Conservation (phyloP, 2,888 invertebrate genomes). For the Cryptocephalus moraei region DNA sequence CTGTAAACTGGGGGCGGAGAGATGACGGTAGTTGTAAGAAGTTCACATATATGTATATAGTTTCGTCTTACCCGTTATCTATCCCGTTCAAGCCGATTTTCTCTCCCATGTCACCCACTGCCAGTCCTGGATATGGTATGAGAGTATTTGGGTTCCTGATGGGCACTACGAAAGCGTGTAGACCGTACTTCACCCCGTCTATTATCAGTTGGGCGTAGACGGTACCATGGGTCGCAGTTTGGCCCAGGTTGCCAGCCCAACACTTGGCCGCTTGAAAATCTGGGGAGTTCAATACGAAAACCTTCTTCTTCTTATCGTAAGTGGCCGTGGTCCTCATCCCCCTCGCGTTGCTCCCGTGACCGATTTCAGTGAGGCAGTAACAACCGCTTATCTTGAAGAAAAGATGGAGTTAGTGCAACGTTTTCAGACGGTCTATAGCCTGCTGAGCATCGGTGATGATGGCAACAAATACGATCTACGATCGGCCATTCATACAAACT, state of each 20-base stretch:
- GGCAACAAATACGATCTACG: no score
- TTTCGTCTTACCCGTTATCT: slow-evolving; percentile 71
- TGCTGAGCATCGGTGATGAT: no score
- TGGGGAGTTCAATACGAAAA: slow-evolving; percentile 65
- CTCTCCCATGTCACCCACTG: slow-evolving; percentile 86
- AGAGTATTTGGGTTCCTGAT: slow-evolving; percentile 66
- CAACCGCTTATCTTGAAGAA: slow-evolving; percentile 51
- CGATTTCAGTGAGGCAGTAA: slow-evolving; percentile 81
- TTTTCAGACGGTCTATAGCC: no score
- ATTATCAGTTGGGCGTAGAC: slow-evolving; percentile 81
- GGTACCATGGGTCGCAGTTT: slow-evolving; percentile 78
- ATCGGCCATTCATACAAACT: no score
- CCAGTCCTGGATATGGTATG: slow-evolving; percentile 64
- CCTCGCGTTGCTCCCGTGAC: slow-evolving; percentile 85
- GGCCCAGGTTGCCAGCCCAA: slow-evolving; percentile 74
- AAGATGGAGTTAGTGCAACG: no score
- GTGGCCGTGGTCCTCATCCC: slow-evolving; percentile 80
- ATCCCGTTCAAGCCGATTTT: slow-evolving; percentile 86
- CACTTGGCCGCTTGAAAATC: slow-evolving; percentile 70
- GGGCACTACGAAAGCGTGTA: slow-evolving; percentile 84
- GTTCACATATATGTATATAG: no score
- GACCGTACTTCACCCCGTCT: slow-evolving; percentile 69
- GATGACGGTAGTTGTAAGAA: no score
- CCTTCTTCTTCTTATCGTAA: slow-evolving; percentile 60
- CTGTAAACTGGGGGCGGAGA: no score